phyloP scores from a whole-genome alignment of 2,888 invertebrate genomes.

The Hydroisotoma schaefferi region DNA sequence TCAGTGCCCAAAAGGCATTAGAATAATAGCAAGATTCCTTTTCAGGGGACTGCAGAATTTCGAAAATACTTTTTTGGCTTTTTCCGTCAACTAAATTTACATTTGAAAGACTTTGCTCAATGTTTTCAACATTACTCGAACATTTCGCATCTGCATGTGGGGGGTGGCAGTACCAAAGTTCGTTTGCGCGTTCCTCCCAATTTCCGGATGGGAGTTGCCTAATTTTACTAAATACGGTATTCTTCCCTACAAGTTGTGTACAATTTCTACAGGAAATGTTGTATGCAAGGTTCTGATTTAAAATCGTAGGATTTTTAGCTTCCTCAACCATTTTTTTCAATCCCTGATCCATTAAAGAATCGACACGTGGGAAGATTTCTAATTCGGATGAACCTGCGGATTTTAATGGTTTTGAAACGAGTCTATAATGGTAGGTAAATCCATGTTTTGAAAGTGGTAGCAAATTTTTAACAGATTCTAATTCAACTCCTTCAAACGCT shows the following conservation, averaged over 20 bases:
- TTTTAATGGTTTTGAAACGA: not conserved
- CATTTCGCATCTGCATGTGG: constrained; percentile 48
- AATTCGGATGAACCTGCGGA: constrained; percentile 42
- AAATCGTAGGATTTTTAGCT: constrained; percentile 33
- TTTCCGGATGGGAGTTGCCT: constrained; percentile 62
- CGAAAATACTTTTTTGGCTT: constrained; percentile 26
- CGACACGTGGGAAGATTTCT: constrained; percentile 42
- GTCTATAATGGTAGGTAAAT: not conserved
- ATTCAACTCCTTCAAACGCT: not conserved
- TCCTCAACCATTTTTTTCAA: constrained; percentile 29
- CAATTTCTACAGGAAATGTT: constrained; percentile 52
- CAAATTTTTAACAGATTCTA: not conserved
- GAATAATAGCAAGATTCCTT: constrained; percentile 60
- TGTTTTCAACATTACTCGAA: constrained; percentile 2
- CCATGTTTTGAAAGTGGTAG: not conserved
- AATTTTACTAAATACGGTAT: constrained; percentile 58
- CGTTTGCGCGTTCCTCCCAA: constrained; percentile 57
- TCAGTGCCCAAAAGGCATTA: constrained; percentile 58
- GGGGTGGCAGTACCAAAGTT: constrained; percentile 64
- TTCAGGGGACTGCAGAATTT: constrained; percentile 37
- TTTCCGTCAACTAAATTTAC: constrained; percentile 7
- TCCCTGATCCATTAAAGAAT: constrained; percentile 20
- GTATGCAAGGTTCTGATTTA: constrained; percentile 35
- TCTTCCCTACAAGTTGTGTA: constrained; percentile 50
- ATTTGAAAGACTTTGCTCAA: constrained; percentile 13